These are phyloP conservation scores for Choloepus didactylus DNA, from an alignment of 2,797 vertebrate species.

Conservation along the genomic window DNA sequence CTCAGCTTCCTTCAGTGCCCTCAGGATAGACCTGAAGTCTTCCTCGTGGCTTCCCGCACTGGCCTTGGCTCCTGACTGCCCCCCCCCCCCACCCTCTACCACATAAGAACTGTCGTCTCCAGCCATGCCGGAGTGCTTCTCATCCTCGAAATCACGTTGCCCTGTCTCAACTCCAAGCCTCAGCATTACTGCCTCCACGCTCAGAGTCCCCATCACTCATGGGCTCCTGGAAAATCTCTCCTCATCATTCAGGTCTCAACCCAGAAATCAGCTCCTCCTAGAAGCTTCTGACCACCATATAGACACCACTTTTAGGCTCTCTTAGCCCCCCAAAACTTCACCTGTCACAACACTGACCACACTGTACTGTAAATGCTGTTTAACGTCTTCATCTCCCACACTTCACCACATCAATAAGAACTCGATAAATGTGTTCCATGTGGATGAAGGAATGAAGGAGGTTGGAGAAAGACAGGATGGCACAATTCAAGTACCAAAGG, in stretches of 20 bases:
- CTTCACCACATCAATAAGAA: background rate
- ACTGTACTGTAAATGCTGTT: background rate
- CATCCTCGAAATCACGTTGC: fast-evolving
- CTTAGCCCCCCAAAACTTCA: background rate
- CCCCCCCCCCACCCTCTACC: background rate
- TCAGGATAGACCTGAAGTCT: background rate
- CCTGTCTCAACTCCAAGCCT: background rate
- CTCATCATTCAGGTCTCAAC: background rate
- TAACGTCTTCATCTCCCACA: background rate
- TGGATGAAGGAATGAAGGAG: background rate
- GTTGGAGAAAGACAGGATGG: background rate
- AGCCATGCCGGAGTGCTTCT: background rate
- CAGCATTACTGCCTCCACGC: background rate
- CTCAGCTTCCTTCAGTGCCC: background rate
- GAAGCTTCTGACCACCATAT: background rate
- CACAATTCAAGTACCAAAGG: background rate
- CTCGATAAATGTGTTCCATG: background rate
- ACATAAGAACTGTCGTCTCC: background rate
- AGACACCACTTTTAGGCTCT: background rate
- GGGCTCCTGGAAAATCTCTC: background rate
- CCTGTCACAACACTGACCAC: background rate
- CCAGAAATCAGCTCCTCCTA: background rate
- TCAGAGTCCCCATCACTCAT: too few species aligned
- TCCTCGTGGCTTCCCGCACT: background rate
- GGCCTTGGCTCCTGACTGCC: background rate